These are phyloP conservation scores for Conus ventricosus DNA, from an alignment of 1,140 invertebrate species.

Conservation along the genomic window DNA sequence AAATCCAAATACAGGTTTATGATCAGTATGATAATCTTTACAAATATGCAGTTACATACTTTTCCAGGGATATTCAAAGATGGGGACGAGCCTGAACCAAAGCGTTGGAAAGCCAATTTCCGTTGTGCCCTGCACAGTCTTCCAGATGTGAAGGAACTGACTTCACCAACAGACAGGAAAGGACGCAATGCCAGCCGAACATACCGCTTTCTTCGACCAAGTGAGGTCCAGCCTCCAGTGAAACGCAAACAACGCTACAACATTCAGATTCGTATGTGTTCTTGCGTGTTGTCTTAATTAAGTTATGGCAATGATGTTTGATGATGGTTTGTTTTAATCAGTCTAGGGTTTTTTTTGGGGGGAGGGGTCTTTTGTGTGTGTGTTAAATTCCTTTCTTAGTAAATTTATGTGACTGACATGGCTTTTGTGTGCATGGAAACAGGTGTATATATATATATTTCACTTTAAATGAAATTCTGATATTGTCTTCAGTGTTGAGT, in stretches of 20 bases:
- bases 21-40: not conserved
- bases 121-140: constrained; percentile 71
- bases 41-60: not conserved
- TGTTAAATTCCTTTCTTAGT: no score
- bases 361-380: no score
- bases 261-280: constrained; percentile 33
- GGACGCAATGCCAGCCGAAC: constrained; percentile 62
- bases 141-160: constrained; percentile 61
- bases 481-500: no score
- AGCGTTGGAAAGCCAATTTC: constrained; percentile 71
- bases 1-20: no score
- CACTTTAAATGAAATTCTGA: no score
- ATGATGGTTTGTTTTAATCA: no score
- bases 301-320: no score
- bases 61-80: constrained; percentile 50
- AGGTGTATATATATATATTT: no score
- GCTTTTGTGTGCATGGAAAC: no score
- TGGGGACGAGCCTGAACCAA: constrained; percentile 54
- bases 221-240: constrained; percentile 31
- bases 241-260: constrained; percentile 36
- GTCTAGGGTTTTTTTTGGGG: no score
- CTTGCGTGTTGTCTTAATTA: not conserved
- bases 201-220: constrained; percentile 53
- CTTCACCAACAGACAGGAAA: constrained; percentile 42
- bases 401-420: no score